A percentile compares a stretch with the other conserved stretches of the same genome.
phyloP scores from a whole-genome alignment of 2,797 vertebrate genomes.

The Malurus splendens region DNA sequence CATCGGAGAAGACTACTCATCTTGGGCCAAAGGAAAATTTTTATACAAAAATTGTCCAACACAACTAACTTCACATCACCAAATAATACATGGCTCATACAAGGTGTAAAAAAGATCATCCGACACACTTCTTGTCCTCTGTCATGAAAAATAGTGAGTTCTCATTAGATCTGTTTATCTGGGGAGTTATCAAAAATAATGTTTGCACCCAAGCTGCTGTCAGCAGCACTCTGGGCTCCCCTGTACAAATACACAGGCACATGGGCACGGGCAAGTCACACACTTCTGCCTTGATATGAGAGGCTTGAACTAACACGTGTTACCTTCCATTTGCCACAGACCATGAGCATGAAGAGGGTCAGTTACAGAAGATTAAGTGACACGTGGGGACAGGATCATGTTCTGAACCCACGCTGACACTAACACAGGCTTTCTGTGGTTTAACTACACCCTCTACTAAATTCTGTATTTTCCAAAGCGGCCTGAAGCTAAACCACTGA shows the following conservation, averaged over 20 bases:
- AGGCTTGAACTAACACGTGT: background rate
- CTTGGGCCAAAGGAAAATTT: background rate
- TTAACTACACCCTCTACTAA: background rate
- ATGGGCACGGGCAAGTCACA: background rate
- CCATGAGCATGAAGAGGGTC: background rate
- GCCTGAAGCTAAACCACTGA: background rate
- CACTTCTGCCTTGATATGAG: background rate
- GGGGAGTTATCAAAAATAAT: background rate
- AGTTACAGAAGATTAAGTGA: constrained; percentile 14
- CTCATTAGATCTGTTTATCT: background rate
- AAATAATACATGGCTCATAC: background rate
- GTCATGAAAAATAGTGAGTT: background rate
- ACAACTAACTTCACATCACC: background rate
- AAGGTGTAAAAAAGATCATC: background rate
- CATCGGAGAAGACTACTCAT: background rate
- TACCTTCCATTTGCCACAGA: background rate
- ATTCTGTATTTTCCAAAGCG: background rate
- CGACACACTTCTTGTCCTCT: background rate
- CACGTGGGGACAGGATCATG: background rate
- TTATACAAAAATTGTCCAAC: background rate
- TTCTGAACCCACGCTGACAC: background rate
- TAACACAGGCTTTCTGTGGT: background rate
- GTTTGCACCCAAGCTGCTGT: background rate
- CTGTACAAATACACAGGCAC: background rate
- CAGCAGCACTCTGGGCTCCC: background rate